Conservation (phyloP, 2,797 vertebrate genomes). For the Leptoclinus maculatus region DNA sequence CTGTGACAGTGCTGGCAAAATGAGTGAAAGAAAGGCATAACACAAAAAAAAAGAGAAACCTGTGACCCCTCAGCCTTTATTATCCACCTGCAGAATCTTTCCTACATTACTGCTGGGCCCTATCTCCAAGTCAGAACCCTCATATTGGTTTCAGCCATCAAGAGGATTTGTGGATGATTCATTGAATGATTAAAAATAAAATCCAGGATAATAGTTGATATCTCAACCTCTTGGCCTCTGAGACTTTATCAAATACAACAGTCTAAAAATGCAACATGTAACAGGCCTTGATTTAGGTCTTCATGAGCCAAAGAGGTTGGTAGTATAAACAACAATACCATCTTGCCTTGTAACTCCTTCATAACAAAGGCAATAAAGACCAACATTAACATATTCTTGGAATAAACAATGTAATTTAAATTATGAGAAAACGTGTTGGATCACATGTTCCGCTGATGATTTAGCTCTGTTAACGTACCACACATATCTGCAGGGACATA, state of each 20-base stretch:
- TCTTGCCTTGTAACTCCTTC: background rate
- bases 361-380: background rate
- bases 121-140: background rate
- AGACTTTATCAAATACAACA: background rate
- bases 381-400: background rate
- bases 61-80: background rate
- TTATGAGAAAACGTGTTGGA: constrained; percentile 17
- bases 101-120: background rate
- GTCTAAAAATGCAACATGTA: background rate
- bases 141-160: background rate
- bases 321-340: background rate
- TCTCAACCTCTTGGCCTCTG: background rate
- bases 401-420: background rate
- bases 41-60: background rate
- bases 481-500: constrained; percentile 16
- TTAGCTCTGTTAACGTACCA: background rate
- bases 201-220: background rate
- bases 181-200: background rate
- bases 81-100: background rate
- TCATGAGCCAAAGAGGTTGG: background rate
- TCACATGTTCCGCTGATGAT: constrained; percentile 16
- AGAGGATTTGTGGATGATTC: background rate
- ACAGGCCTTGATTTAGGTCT: background rate
- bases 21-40: background rate
- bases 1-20: background rate